Base-by-base conservation (phyloP, 2,888 invertebrate species). In the Lathronympha strigana region DNA sequence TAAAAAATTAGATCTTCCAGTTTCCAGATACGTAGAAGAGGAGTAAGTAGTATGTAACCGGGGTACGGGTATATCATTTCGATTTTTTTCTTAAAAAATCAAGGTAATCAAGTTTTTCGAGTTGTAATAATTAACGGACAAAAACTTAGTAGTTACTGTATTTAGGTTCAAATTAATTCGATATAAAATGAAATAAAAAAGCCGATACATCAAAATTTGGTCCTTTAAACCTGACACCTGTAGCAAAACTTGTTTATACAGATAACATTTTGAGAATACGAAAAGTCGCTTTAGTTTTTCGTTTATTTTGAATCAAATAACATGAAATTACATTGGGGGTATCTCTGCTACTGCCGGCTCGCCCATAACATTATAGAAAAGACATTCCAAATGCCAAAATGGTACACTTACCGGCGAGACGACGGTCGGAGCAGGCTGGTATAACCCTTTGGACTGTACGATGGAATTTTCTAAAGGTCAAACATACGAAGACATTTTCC, bases 281-380 rank as follows among this genome's bases (percentile, higher is more conserved):
- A n/a, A n/a, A n/a, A n/a, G 31, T 36, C 36, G n/a, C 36, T 36
- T 36, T 36, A 4, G 19, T 21, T 31, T 21, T 8, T 45, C 31
- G 31, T 38, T 23, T 31, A 40, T 53, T 53, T 61, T 61, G 45
- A 11, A n/a, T 13, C 23, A 4, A 33, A 45, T 45, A 45, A 45
- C 51, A 43, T 51, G 21, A 21, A 19, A 28, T 17, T 8, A 11
- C 31, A 13, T 17, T 23, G 28, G 2, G 8, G 33, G 31, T 61
- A 61, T 53, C 23, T 28, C 15, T 21, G 51, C 23, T 53, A 62
- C 23, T 53, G 33, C 23, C 45, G 53, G 43, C 53, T 45, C 53
- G 45, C 61, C 61, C 43, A 43, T 45, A 53, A 53, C 15, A 38
- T 38, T 38, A 8, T 9, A 33, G 33, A 13, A 13, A 3, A 6